These are phyloP conservation scores for Drosophila bipectinata DNA, from an alignment of 1,140 invertebrate species.

Conservation along the genomic window DNA sequence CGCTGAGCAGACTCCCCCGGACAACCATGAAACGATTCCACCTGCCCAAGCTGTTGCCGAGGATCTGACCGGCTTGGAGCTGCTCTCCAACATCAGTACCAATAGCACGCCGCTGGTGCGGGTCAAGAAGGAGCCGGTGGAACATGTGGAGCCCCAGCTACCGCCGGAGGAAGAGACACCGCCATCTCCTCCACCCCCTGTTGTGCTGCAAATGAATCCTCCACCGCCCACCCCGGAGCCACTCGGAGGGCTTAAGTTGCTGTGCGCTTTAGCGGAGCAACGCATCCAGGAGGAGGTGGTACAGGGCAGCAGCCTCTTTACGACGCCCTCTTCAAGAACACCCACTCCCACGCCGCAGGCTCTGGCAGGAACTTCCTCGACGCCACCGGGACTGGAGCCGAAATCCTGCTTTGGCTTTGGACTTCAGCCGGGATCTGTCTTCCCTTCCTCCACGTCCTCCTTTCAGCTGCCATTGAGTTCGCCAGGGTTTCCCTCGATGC, in stretches of 20 bases:
- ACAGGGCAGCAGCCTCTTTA: slow-evolving; percentile 67
- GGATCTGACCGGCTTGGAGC: slow-evolving; percentile 91
- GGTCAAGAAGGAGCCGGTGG: slow-evolving; percentile 80
- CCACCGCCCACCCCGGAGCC: slow-evolving; percentile 75
- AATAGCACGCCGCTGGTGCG: slow-evolving; percentile 63
- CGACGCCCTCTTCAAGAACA: slow-evolving; percentile 65
- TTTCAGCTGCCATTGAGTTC: slow-evolving; percentile 54
- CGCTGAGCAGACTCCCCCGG: slow-evolving; percentile 22
- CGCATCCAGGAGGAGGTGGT: slow-evolving; percentile 90
- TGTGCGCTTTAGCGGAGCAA: slow-evolving; percentile 94
- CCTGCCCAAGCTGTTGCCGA: slow-evolving; percentile 76
- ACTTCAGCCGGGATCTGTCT: slow-evolving; percentile 21
- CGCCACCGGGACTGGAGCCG: slow-evolving; percentile 31
- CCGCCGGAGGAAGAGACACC: slow-evolving; percentile 34
- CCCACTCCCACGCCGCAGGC: slow-evolving; percentile 42
- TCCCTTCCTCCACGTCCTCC: slow-evolving; percentile 34
- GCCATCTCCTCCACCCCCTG: slow-evolving; percentile 55
- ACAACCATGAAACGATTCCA: slow-evolving; percentile 20
- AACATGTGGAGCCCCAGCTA: slow-evolving; percentile 57
- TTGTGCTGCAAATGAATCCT: slow-evolving; percentile 80
- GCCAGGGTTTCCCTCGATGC: slow-evolving; percentile 75
- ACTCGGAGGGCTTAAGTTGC: slow-evolving; percentile 90
- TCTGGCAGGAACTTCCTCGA: neutral
- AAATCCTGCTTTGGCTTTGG: slow-evolving; percentile 42
- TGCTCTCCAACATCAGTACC: slow-evolving; percentile 91